Percentiles rank a stretch among this genome's conserved stretches.
These are phyloP conservation scores for Acinonyx jubatus DNA, from an alignment of 2,113 vertebrate species.

Conservation along the genomic window DNA sequence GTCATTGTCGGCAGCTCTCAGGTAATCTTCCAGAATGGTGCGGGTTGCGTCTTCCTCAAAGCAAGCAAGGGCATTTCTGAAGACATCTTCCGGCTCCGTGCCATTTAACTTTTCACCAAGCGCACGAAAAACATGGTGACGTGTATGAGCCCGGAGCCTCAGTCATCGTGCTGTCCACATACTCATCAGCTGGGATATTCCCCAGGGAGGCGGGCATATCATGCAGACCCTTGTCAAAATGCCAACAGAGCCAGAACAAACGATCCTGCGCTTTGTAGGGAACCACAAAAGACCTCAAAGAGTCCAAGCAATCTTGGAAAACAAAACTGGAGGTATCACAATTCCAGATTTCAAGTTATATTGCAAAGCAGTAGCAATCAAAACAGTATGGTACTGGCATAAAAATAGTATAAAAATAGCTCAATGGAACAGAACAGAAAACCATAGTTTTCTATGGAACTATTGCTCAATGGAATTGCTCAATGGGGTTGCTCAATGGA, in stretches of 20 bases:
- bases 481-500: not conserved
- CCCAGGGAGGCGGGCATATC: not conserved
- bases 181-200: not conserved
- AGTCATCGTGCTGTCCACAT: not conserved
- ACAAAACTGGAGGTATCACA: not conserved
- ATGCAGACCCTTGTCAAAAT: not conserved
- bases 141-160: not conserved
- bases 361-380: not conserved
- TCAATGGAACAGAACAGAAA: not conserved
- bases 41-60: not conserved
- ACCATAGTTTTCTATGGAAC: too few relatives aligned
- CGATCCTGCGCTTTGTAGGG: not conserved
- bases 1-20: not conserved
- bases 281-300: not conserved
- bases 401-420: not conserved
- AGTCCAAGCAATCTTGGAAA: not conserved
- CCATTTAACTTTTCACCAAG: not conserved
- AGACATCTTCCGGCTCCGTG: not conserved
- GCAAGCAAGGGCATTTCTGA: not conserved
- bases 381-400: not conserved
- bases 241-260: not conserved
- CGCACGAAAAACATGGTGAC: not conserved
- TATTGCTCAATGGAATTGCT: too few relatives aligned
- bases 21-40: not conserved
- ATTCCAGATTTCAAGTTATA: not conserved